Percentiles rank a stretch among this genome's conserved stretches.
These are phyloP conservation scores for human DNA, from an alignment of 2,113 vertebrate genomes.

Conservation along the genomic window GRCh38 chr6:128402001-128402500, in stretches of 20 bases:
- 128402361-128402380: too few species aligned
- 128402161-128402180: background rate
- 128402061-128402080: background rate
- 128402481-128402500: too few species aligned
- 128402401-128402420: too few species aligned
- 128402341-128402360: too few species aligned
- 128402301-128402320: too few species aligned
- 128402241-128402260: background rate
- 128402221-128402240: background rate
- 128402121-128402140: background rate
- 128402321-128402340: too few species aligned
- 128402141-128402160: background rate
- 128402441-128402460: too few species aligned
- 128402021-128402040: background rate
- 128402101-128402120: background rate
- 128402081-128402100: background rate
- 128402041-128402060: constrained; percentile 7
- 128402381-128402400: too few species aligned
- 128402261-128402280: too few species aligned
- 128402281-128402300: too few species aligned
- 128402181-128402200: background rate
- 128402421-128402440: too few species aligned
- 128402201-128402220: background rate
- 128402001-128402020: background rate
- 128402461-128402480: too few species aligned